Evolutionary conservation across 2,888 invertebrate species (phyloP).

Genomic region (Temnothorax ravouxi): DNA sequence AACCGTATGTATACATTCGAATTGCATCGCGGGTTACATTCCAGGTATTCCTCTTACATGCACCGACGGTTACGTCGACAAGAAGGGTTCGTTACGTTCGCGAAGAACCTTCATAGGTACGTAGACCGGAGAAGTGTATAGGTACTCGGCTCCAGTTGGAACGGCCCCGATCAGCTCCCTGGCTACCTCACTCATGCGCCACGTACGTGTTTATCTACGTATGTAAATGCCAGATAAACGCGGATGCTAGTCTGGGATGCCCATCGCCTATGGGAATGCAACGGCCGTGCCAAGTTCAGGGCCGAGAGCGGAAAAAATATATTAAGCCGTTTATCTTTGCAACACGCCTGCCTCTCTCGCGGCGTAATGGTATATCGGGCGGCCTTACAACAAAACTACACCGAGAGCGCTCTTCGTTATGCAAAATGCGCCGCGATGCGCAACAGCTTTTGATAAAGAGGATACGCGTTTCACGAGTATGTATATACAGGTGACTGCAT

Average conservation of each 20-base stretch:
- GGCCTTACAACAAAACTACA: slow-evolving; percentile 26
- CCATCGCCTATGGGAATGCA: slow-evolving; percentile 48
- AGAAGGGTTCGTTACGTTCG: slow-evolving; percentile 46
- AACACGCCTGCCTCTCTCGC: slow-evolving; percentile 29
- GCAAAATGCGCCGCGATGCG: slow-evolving; percentile 11
- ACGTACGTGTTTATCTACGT: slow-evolving; percentile 70
- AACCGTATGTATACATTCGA: background rate
- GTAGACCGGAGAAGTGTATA: background rate
- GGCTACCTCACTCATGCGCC: slow-evolving; percentile 33
- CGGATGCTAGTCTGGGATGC: slow-evolving; percentile 52
- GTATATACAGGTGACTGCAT: background rate
- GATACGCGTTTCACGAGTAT: background rate
- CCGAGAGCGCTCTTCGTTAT: slow-evolving; percentile 18
- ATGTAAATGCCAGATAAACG: slow-evolving; percentile 71
- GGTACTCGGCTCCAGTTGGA: slow-evolving; percentile 5
- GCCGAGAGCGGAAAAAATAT: slow-evolving; percentile 36
- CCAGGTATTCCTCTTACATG: slow-evolving; percentile 30
- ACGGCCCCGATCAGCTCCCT: slow-evolving; percentile 24
- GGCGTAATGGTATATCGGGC: slow-evolving; percentile 31
- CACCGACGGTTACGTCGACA: slow-evolving; percentile 39
- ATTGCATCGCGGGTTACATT: background rate
- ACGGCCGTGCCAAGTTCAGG: slow-evolving; percentile 50
- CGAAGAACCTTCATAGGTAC: slow-evolving; percentile 33
- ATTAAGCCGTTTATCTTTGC: slow-evolving; percentile 53
- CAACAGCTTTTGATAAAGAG: slow-evolving; percentile 3